These are phyloP conservation scores for Pipa parva DNA, from an alignment of 2,113 vertebrate species.

Conservation along the genomic window DNA sequence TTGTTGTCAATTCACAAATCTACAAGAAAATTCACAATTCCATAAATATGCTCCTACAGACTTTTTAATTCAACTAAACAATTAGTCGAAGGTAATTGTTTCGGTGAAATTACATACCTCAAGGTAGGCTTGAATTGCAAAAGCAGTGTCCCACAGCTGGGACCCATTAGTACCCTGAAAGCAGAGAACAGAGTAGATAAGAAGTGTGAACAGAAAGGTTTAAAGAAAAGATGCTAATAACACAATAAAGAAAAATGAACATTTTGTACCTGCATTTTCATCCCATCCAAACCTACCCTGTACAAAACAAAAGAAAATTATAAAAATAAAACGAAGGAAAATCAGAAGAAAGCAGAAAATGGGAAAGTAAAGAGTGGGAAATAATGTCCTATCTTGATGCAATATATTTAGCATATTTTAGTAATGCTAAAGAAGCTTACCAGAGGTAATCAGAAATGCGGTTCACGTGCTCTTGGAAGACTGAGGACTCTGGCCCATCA, in stretches of 20 bases:
- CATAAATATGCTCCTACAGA: too few relatives aligned
- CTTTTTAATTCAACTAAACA: too few relatives aligned
- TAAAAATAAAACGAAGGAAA: not conserved
- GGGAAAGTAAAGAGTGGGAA: too few relatives aligned
- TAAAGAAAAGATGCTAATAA: not conserved
- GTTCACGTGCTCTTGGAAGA: constrained; percentile 81
- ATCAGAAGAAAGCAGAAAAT: not conserved
- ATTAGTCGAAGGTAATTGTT: too few relatives aligned
- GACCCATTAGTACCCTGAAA: constrained; percentile 91
- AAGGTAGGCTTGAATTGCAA: constrained; percentile 85
- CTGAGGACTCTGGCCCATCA: constrained; percentile 75
- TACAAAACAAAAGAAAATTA: constrained; percentile 27
- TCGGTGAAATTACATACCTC: constrained; percentile 66
- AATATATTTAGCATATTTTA: too few relatives aligned
- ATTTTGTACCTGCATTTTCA: constrained; percentile 93
- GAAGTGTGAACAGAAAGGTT: not conserved
- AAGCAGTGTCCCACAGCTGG: constrained; percentile 92
- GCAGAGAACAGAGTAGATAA: constrained; percentile 13
- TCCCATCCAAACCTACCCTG: constrained; percentile 91
- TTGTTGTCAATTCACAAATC: too few relatives aligned
- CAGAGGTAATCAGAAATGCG: constrained; percentile 92
- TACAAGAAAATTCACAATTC: too few relatives aligned
- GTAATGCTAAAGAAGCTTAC: constrained; percentile 65
- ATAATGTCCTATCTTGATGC: too few relatives aligned
- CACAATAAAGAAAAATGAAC: not conserved